A percentile compares a stretch with the other conserved stretches of the same genome.
These are phyloP conservation scores for Onychomys arenicola DNA, from an alignment of 2,797 vertebrate species.

Conservation along the genomic window DNA sequence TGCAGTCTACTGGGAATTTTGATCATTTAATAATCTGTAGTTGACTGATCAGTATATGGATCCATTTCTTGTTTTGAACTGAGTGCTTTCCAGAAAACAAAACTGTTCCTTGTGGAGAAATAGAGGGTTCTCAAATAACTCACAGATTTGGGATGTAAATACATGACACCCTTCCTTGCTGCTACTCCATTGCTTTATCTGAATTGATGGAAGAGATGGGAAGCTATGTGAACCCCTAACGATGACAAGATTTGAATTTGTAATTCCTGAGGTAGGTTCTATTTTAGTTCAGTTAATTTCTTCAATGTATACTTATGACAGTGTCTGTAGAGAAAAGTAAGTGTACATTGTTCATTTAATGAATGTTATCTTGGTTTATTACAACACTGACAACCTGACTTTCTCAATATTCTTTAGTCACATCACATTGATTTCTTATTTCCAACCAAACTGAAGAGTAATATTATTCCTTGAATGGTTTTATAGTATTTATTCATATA, in stretches of 20 bases:
- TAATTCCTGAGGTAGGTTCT: not conserved
- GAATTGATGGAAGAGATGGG: not conserved
- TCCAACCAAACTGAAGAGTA: not conserved
- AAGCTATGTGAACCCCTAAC: not conserved
- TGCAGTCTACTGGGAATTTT: not conserved
- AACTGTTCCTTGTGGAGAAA: not conserved
- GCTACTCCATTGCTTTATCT: not conserved
- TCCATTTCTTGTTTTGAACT: not conserved
- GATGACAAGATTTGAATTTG: not conserved
- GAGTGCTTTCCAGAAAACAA: not conserved
- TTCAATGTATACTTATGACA: not conserved
- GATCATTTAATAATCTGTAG: not conserved
- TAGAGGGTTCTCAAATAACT: conserved; percentile 25
- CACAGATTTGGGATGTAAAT: not conserved
- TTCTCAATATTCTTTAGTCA: not conserved
- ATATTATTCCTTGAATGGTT: not conserved
- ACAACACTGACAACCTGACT: not conserved
- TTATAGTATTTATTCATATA: not conserved
- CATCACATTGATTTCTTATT: not conserved
- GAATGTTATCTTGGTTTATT: not conserved
- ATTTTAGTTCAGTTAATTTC: not conserved
- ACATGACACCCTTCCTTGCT: not conserved
- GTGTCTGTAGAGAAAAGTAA: not conserved
- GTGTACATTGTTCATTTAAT: not conserved
- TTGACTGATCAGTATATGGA: not conserved